phyloP scores from a whole-genome alignment of 2,888 invertebrate genomes.

The Macropis europaea region DNA sequence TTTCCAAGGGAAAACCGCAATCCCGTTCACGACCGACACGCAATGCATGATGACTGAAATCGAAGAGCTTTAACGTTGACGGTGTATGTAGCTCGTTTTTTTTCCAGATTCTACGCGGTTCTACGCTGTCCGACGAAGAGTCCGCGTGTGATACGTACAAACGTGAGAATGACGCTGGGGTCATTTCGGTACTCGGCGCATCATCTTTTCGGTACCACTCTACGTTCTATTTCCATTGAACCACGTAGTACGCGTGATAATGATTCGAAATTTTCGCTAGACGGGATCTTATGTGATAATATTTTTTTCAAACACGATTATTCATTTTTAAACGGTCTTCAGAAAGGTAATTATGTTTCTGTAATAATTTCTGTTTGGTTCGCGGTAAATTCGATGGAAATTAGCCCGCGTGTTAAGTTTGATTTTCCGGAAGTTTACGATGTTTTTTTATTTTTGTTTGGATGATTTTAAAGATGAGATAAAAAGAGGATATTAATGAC shows the following conservation, averaged over 20 bases:
- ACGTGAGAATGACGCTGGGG: constrained; percentile 65
- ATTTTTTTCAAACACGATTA: neutral
- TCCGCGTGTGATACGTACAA: constrained; percentile 49
- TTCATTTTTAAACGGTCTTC: neutral
- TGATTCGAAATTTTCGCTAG: constrained; percentile 39
- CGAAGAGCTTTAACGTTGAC: neutral
- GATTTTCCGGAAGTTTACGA: constrained; percentile 39
- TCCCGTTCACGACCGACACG: neutral
- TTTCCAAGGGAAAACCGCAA: constrained; percentile 18
- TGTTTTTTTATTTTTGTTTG: neutral
- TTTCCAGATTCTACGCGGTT: constrained; percentile 12
- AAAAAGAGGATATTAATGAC: neutral
- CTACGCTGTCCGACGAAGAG: constrained; percentile 26
- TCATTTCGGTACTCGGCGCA: constrained; percentile 69
- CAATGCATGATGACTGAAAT: constrained; percentile 5
- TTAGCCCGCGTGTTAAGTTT: neutral
- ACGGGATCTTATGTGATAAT: neutral
- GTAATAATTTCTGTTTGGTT: neutral
- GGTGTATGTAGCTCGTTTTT: constrained; percentile 13
- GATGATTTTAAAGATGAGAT: neutral
- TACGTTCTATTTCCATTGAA: constrained; percentile 62
- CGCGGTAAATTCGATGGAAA: neutral
- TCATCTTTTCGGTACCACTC: constrained; percentile 58
- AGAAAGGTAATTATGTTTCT: neutral
- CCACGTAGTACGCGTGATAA: constrained; percentile 66